Conservation (phyloP, 1,140 invertebrate genomes). For the Linepithema humile region DNA sequence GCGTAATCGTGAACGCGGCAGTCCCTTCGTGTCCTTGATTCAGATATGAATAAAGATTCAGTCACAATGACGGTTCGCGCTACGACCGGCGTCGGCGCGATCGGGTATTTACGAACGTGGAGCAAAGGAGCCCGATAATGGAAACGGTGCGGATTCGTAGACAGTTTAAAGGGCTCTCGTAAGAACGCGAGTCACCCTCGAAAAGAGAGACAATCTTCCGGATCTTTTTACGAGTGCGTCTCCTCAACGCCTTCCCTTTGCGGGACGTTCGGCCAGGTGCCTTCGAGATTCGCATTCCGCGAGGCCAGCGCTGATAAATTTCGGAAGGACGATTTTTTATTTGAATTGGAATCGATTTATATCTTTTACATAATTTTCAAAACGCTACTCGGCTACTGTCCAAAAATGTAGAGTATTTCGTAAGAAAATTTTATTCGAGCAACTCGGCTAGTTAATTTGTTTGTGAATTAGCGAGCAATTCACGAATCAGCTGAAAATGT, state of each 20-base stretch:
- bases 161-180: conserved; percentile 77
- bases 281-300: neutral
- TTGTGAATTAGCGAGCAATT: neutral
- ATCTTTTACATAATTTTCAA: no score
- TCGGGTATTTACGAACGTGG: conserved; percentile 81
- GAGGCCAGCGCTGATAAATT: no score
- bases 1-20: neutral
- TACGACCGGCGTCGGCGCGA: neutral
- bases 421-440: no score
- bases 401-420: no score
- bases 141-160: conserved; percentile 68
- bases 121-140: conserved; percentile 78
- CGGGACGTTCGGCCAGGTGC: neutral
- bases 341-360: no score
- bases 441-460: neutral
- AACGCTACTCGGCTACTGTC: no score
- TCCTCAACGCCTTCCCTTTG: no score
- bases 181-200: conserved; percentile 71
- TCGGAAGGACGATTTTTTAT: no score
- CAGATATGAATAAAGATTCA: neutral
- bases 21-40: neutral
- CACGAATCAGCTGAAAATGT: neutral
- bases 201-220: conserved; percentile 26
- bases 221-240: conserved; percentile 36
- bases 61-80: neutral